A percentile compares a stretch with the other conserved stretches of the same genome.
Conservation (phyloP, 2,113 vertebrate genomes). For the Gambusia affinis region DNA sequence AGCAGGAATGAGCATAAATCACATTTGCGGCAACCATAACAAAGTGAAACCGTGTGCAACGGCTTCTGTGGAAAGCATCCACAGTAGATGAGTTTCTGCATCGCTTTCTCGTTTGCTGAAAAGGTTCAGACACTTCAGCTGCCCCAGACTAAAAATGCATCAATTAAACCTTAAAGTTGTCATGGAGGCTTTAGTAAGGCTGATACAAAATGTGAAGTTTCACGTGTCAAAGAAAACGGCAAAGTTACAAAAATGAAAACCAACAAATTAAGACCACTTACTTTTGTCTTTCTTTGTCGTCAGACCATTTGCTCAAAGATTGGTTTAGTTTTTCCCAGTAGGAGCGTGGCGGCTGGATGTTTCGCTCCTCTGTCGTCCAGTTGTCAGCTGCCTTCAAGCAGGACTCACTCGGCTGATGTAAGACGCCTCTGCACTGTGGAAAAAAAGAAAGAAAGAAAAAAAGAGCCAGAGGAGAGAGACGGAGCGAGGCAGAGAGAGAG, state of each 20-base stretch:
- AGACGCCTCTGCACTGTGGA: constrained; percentile 84
- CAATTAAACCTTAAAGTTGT: not conserved
- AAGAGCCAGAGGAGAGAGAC: constrained; percentile 35
- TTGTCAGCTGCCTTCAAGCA: constrained; percentile 54
- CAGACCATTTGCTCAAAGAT: constrained; percentile 77
- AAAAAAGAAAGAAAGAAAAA: constrained; percentile 11
- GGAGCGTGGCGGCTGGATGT: constrained; percentile 44
- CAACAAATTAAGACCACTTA: constrained; percentile 60
- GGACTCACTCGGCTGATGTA: constrained; percentile 89
- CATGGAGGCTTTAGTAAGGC: not conserved
- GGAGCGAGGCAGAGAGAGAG: constrained; percentile 23
- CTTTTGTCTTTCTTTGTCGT: constrained; percentile 61
- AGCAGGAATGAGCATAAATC: constrained; percentile 9
- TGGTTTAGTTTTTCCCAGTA: constrained; percentile 67
- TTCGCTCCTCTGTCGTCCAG: constrained; percentile 46
- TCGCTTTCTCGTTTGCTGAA: constrained; percentile 34
- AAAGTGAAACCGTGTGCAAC: constrained; percentile 14
- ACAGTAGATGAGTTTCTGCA: constrained; percentile 29
- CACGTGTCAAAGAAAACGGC: not conserved
- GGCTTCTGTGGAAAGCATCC: constrained; percentile 45
- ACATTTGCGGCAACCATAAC: constrained; percentile 4
- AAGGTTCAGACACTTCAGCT: constrained; percentile 29
- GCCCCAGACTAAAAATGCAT: not conserved
- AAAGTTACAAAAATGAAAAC: not conserved
- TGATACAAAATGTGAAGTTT: not conserved